Evolutionary conservation across 2,797 vertebrate genomes (phyloP).

Genomic region (Bradypodion pumilum): DNA sequence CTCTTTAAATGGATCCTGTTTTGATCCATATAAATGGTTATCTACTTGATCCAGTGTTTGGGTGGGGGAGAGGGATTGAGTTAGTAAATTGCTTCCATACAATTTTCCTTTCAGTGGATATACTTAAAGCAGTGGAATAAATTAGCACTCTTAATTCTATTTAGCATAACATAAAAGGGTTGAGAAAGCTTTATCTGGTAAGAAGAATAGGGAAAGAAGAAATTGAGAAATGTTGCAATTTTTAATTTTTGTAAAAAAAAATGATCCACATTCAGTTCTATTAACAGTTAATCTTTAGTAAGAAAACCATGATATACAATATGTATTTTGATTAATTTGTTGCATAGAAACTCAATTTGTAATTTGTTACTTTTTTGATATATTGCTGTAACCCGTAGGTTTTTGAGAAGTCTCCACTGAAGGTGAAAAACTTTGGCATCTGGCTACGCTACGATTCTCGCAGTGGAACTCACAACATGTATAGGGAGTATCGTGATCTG

Average conservation of each 20-base stretch:
- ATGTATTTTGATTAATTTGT: not conserved
- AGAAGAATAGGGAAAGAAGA: not conserved
- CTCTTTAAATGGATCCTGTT: not conserved
- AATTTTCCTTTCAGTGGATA: not conserved
- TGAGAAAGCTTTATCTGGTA: not conserved
- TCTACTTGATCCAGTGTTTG: not conserved
- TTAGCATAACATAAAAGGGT: too few species aligned
- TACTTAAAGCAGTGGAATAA: not conserved
- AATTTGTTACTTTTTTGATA: not conserved
- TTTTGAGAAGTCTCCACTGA: conserved; percentile 91
- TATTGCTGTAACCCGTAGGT: conserved; percentile 77
- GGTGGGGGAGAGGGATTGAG: not conserved
- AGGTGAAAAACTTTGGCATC: conserved; percentile 97
- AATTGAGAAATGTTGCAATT: not conserved
- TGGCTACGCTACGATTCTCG: conserved; percentile 98
- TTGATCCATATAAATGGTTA: not conserved
- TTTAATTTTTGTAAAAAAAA: not conserved
- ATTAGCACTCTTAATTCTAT: not conserved
- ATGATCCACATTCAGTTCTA: not conserved
- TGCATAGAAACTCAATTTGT: not conserved
- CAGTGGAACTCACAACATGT: conserved; percentile 99
- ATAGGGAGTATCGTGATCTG: conserved; percentile 96
- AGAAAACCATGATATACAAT: not conserved
- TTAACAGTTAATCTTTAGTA: not conserved
- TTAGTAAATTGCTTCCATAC: not conserved